Evolutionary conservation across 2,113 vertebrate species (phyloP).

Genomic region (Prolemur simus): DNA sequence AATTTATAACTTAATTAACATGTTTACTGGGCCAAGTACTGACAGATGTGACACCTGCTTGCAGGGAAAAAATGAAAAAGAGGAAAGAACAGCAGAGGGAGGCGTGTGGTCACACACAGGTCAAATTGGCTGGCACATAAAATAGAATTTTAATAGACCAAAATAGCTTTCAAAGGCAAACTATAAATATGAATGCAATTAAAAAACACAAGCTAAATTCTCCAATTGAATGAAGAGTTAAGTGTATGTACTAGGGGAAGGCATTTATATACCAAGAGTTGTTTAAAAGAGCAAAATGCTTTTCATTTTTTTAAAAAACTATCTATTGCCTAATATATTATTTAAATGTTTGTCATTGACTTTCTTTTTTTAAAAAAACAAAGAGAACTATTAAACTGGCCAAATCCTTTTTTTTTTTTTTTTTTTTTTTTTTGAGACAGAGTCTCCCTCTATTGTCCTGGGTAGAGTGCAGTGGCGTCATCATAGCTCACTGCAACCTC

Average conservation of each 20-base stretch:
- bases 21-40: constrained; percentile 20
- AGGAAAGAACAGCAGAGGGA: constrained; percentile 33
- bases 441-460: too few species aligned
- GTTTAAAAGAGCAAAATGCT: neutral
- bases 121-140: neutral
- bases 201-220: neutral
- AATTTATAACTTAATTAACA: constrained; percentile 71
- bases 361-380: constrained; percentile 12
- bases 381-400: neutral
- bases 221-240: neutral
- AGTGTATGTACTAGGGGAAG: neutral
- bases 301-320: neutral
- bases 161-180: constrained; percentile 21
- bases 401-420: neutral
- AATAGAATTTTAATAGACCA: constrained; percentile 19
- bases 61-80: constrained; percentile 52
- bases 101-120: neutral
- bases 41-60: constrained; percentile 13
- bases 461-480: too few species aligned
- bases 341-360: constrained; percentile 25
- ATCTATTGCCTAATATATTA: constrained; percentile 14
- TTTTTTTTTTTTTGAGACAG: neutral
- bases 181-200: neutral
- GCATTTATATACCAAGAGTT: constrained; percentile 5
- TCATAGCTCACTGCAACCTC: too few species aligned